Evolutionary conservation across 2,797 vertebrate genomes (phyloP).

Genomic region (Cirrhinus mrigala): DNA sequence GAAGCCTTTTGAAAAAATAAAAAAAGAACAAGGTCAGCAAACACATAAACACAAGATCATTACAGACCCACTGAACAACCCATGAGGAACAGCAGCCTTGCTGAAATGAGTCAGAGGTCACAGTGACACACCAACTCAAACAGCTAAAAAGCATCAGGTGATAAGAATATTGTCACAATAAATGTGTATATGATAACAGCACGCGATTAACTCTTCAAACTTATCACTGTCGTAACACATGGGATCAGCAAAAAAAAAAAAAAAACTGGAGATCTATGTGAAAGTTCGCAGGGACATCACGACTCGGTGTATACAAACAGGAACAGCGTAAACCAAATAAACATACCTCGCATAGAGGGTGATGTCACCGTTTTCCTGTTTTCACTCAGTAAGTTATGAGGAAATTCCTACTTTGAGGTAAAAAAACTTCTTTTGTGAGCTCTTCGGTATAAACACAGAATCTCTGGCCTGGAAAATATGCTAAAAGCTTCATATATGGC

Average conservation of each 20-base stretch:
- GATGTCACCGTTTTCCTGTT: slow-evolving; percentile 62
- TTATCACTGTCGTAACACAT: neutral
- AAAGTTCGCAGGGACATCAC: slow-evolving; percentile 28
- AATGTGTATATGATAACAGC: slow-evolving; percentile 37
- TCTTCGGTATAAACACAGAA: slow-evolving; percentile 24
- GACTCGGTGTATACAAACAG: slow-evolving; percentile 51
- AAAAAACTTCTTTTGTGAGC: slow-evolving; percentile 12
- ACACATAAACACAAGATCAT: slow-evolving; percentile 18
- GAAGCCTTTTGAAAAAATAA: neutral
- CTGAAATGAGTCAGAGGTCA: slow-evolving; percentile 39
- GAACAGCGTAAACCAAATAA: slow-evolving; percentile 53
- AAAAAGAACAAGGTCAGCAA: slow-evolving; percentile 31
- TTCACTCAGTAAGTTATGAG: slow-evolving; percentile 46
- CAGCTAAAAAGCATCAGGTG: slow-evolving; percentile 35
- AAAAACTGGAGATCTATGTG: neutral
- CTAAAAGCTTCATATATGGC: slow-evolving; percentile 1
- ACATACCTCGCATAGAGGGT: slow-evolving; percentile 49
- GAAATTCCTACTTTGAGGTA: slow-evolving; percentile 40
- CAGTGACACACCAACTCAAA: slow-evolving; percentile 19
- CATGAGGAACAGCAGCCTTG: neutral
- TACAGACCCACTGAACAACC: neutral
- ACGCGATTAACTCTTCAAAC: neutral
- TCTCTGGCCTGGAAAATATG: slow-evolving; percentile 24
- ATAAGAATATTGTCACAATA: slow-evolving; percentile 43
- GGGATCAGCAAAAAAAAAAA: neutral